Percentiles rank a stretch among this genome's conserved stretches.
phyloP scores from a whole-genome alignment of 2,888 invertebrate species.

The Mallateleia sp. region DNA sequence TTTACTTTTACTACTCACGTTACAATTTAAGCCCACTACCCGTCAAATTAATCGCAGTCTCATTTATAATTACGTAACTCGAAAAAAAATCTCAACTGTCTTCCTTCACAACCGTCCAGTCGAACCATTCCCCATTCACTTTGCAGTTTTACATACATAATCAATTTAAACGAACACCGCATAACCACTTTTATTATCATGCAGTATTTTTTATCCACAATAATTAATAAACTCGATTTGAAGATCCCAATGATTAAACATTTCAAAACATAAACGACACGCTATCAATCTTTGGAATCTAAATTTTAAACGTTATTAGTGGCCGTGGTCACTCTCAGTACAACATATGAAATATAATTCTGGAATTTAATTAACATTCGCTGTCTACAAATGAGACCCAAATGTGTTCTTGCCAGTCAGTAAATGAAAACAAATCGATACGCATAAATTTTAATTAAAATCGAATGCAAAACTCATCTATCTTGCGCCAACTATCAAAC shows the following conservation, averaged over 20 bases:
- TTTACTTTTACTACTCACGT: neutral
- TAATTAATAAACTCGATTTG: slow-evolving; percentile 41
- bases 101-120: slow-evolving; percentile 8
- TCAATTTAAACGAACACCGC: slow-evolving; percentile 42
- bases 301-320: slow-evolving; percentile 48
- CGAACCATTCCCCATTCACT: slow-evolving; percentile 19
- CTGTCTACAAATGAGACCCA: slow-evolving; percentile 49
- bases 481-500: slow-evolving; percentile 63
- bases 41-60: slow-evolving; percentile 3
- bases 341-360: slow-evolving; percentile 32
- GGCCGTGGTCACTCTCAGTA: slow-evolving; percentile 7
- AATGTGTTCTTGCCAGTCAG: slow-evolving; percentile 59
- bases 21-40: neutral
- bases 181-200: slow-evolving; percentile 16
- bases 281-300: slow-evolving; percentile 60
- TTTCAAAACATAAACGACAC: slow-evolving; percentile 50
- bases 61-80: slow-evolving; percentile 17
- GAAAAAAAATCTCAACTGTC: neutral
- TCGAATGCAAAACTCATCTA: slow-evolving; percentile 66
- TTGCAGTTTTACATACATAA: slow-evolving; percentile 39
- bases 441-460: slow-evolving; percentile 67
- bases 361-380: slow-evolving; percentile 62
- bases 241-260: slow-evolving; percentile 33
- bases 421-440: slow-evolving; percentile 61
- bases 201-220: slow-evolving; percentile 17